Evolutionary conservation across 1,140 invertebrate species (phyloP), one percentile per base, ranked within the genome.

Genomic region (Leptestheria dahalacensis): DNA sequence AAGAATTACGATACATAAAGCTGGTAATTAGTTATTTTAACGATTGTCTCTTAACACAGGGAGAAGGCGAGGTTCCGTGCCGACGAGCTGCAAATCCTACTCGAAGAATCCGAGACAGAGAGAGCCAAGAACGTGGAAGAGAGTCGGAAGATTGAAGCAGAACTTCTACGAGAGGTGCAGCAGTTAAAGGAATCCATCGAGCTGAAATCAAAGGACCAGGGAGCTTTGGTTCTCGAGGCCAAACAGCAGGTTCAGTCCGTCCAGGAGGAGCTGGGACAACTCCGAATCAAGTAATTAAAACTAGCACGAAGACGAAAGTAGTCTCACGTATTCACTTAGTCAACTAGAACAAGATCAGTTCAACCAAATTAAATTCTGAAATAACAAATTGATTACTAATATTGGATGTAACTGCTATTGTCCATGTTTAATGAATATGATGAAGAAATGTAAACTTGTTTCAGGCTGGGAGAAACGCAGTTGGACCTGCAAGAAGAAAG

Each of bases 41-140:
- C n/a, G n/a, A n/a, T n/a, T n/a, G n/a, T n/a, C n/a, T n/a, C n/a
- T n/a, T n/a, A n/a, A n/a, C n/a, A n/a, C n/a, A n/a, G 33, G 18
- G 49, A 24, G 6, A 49, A 60, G 46, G 51, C 58, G 12, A 49
- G 58, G 46, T 18, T 28, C 2, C 58, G 58, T 28, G 58, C 48
- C 15, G 61, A 64, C 12, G 57, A 64, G 33, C 41, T 64, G 24
- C 62, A 64, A 48, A 25, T 24, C 15, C 15, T 47, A 20, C 33
- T 61, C 10, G 59, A 60, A 18, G 57, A 63, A 21, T 23, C 29
- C 2, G 63, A 64, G 28, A 33, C 23, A 12, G 61, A 60, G 59
- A 51, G 51, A 47, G 47, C 49, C 4, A 46, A 59, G 18, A 21
- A 51, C 2, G 29, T 52, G 21, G 33, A 60, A 41, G 26, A 25